Evolutionary conservation across 2,888 invertebrate genomes (phyloP).

Genomic region (Cacoxenus indagator): DNA sequence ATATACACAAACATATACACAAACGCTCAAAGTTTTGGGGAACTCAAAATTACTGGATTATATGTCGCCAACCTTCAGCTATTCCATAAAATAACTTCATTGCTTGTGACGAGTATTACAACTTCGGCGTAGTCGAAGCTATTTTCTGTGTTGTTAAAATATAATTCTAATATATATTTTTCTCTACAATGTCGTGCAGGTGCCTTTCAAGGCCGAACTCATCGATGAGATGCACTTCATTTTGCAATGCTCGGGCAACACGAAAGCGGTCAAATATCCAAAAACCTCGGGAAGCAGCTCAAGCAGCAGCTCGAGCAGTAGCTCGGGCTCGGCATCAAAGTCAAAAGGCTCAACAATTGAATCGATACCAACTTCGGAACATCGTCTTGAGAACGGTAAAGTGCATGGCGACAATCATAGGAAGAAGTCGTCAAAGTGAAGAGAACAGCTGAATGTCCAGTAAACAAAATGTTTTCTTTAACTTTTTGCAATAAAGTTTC

Average conservation of each 20-base stretch:
- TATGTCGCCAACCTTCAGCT: too few relatives aligned
- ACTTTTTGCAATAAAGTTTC: too few relatives aligned
- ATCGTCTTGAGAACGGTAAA: constrained; percentile 35
- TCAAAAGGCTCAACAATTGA: constrained; percentile 57
- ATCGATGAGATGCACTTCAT: constrained; percentile 81
- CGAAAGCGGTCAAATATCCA: constrained; percentile 77
- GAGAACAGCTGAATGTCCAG: neutral
- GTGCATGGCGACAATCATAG: constrained; percentile 27
- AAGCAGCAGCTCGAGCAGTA: constrained; percentile 36
- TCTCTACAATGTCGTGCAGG: constrained; percentile 66
- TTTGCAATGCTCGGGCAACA: constrained; percentile 78
- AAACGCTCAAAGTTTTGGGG: too few relatives aligned
- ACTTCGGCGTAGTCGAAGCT: too few relatives aligned
- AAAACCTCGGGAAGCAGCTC: constrained; percentile 54
- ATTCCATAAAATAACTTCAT: too few relatives aligned
- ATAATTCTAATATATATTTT: neutral
- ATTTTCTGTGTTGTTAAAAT: neutral
- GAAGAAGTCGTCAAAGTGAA: constrained; percentile 37
- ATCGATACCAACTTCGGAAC: constrained; percentile 53
- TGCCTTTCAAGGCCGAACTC: constrained; percentile 79
- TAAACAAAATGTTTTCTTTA: too few relatives aligned
- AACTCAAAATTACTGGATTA: too few relatives aligned
- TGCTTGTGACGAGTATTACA: too few relatives aligned
- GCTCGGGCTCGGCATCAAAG: constrained; percentile 42
- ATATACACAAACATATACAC: too few relatives aligned